Evolutionary conservation across 2,888 invertebrate genomes (phyloP).

Genomic region (Idaea aversata): DNA sequence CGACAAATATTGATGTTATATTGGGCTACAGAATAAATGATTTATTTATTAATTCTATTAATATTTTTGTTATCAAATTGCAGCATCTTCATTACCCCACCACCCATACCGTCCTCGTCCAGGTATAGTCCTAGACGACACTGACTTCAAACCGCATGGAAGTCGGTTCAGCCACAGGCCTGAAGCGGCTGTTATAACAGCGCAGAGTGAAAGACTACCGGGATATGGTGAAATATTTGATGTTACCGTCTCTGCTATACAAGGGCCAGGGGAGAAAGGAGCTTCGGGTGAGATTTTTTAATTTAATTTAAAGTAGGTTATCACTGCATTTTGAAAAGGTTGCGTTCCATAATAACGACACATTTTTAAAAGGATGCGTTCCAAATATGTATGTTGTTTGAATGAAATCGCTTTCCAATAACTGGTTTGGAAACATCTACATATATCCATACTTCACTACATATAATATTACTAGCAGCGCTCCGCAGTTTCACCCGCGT

Average conservation of each 20-base stretch:
- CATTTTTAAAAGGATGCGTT: too few relatives aligned
- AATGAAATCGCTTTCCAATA: too few relatives aligned
- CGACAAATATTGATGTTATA: too few relatives aligned
- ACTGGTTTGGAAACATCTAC: too few relatives aligned
- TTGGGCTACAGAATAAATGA: too few relatives aligned
- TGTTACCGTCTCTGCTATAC: constrained; percentile 92
- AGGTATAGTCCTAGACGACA: constrained; percentile 92
- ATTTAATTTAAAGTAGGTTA: not conserved
- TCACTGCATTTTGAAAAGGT: not conserved
- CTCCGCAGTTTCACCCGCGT: too few relatives aligned
- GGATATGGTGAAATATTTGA: constrained; percentile 91
- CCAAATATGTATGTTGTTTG: too few relatives aligned
- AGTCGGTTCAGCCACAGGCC: constrained; percentile 47
- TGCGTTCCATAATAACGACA: too few relatives aligned
- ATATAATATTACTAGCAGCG: too few relatives aligned
- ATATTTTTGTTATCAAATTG: constrained; percentile 15
- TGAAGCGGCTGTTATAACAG: constrained; percentile 72
- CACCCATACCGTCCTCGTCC: constrained; percentile 88
- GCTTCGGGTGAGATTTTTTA: constrained; percentile 39
- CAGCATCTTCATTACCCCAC: constrained; percentile 73
- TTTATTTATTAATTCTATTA: too few relatives aligned
- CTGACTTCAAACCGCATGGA: constrained; percentile 87
- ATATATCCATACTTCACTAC: too few relatives aligned
- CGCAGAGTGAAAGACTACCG: constrained; percentile 57
- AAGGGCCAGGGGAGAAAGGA: constrained; percentile 85